Percentiles rank a stretch among this genome's conserved stretches.
Conservation (phyloP, 2,113 vertebrate genomes). For the Bujurquina vittata region DNA sequence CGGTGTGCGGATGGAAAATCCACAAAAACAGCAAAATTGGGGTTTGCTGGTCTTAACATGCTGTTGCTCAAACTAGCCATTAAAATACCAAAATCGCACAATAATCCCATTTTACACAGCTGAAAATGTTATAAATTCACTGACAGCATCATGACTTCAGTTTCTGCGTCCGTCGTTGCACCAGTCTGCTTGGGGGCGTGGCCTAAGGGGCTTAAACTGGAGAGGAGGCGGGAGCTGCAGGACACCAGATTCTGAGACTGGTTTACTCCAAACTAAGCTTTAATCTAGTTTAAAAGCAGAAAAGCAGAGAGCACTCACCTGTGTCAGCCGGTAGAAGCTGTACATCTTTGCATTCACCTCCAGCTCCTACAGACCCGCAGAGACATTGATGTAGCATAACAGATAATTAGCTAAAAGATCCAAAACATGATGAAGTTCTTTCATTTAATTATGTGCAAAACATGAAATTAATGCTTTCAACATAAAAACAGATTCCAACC, state of each 20-base stretch:
- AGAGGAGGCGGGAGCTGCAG: neutral
- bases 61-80: too few species aligned
- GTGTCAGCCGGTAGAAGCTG: conserved; percentile 78
- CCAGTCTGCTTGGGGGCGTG: neutral
- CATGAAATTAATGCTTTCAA: neutral
- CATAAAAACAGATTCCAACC: too few species aligned
- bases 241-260: neutral
- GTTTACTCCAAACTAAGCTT: neutral
- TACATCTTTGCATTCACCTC: conserved; percentile 77
- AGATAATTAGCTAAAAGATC: too few species aligned
- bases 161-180: neutral
- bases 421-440: too few species aligned
- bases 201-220: neutral
- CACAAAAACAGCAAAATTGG: neutral
- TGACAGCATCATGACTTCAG: neutral
- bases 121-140: neutral
- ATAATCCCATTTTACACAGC: neutral
- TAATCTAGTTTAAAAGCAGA: neutral
- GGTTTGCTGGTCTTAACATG: too few species aligned
- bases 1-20: neutral
- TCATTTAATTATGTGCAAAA: neutral
- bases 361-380: conserved; percentile 82
- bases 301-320: conserved; percentile 72
- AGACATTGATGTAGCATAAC: neutral
- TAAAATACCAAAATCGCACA: too few species aligned